phyloP scores from a whole-genome alignment of 2,888 invertebrate genomes.

The Chalcis sispes region DNA sequence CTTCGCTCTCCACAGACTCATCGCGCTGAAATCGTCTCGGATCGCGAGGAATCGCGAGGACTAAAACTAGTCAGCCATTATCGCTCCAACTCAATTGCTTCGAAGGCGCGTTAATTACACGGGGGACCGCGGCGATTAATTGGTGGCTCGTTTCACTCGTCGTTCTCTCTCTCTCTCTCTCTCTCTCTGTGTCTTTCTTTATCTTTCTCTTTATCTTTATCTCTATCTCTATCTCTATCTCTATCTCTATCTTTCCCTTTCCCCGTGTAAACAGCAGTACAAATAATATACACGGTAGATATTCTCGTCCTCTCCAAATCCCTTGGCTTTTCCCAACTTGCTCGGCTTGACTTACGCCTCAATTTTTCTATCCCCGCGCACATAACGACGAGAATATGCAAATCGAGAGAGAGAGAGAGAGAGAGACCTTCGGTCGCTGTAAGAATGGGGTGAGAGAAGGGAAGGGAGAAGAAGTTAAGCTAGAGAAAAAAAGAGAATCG shows the following conservation, averaged over 20 bases:
- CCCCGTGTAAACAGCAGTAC: slow-evolving; percentile 27
- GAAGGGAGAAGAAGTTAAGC: neutral
- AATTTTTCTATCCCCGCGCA: neutral
- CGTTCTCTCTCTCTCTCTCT: neutral
- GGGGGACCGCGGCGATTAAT: slow-evolving; percentile 27
- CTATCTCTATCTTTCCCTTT: no score
- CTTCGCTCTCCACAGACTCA: neutral
- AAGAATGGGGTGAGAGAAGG: no score
- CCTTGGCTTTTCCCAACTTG: no score
- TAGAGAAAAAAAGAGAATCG: slow-evolving; percentile 18
- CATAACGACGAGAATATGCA: slow-evolving; percentile 43
- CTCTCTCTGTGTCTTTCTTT: no score
- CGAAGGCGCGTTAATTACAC: slow-evolving; percentile 13
- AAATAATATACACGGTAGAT: no score
- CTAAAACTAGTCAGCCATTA: slow-evolving; percentile 25
- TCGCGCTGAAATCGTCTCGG: no score
- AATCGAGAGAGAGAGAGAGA: neutral
- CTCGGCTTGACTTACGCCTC: no score
- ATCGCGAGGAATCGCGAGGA: slow-evolving; percentile 14
- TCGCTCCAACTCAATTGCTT: slow-evolving; percentile 11
- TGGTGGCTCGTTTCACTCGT: slow-evolving; percentile 14
- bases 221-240: neutral
- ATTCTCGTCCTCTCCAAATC: no score
- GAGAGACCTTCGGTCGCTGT: slow-evolving; percentile 8
- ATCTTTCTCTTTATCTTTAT: neutral